Base-by-base conservation (phyloP, 2,113 vertebrate genomes). In the Siniperca chuatsi region DNA sequence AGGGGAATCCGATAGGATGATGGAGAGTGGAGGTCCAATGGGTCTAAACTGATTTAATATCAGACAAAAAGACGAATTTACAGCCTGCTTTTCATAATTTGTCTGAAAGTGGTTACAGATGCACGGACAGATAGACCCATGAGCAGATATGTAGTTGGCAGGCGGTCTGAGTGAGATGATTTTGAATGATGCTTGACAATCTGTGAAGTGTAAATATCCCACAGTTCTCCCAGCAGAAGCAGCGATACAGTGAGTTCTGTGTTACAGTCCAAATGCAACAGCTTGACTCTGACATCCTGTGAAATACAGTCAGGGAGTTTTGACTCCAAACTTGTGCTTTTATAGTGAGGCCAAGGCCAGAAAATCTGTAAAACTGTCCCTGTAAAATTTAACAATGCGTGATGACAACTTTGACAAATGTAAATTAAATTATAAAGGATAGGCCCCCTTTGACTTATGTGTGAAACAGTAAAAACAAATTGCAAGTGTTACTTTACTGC, bases 331-430 rank as follows among this genome's bases (percentile, higher is more conserved):
- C 82, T 16, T 78, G 65, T 79, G 87, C 62, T 75, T 87, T 88
- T 79, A 81, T 75, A 66, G 86, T 23, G 54, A 83, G 69, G 70
- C 62, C 10, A 71, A 79, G 66, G 73, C 81, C 82, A 78, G 79
- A 52, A 20, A 62, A 61, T 78, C 88, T 48, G 83, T 91, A 87
- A 91, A 92, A 81, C 81, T 60, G 72, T 84, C 55, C 74, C 78
- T 52, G 78, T 91, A 85, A 92, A 90, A 58, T 67, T 83, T 84
- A 88, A 90, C 88, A 84, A 69, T 81, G 83, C 12, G 84, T 71
- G 90, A 91, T 90, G 88, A 91, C 86, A 87, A 92, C 78, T 79
- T 68, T 85, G 86, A 94, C 85, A 79, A 93, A 89, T 87, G 87
- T 87, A 57, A 88, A 89, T 86, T 11, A 48, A 83, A 92, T 84